Evolutionary conservation across 2,888 invertebrate genomes (phyloP).

Genomic region (Cybosia mesomella): DNA sequence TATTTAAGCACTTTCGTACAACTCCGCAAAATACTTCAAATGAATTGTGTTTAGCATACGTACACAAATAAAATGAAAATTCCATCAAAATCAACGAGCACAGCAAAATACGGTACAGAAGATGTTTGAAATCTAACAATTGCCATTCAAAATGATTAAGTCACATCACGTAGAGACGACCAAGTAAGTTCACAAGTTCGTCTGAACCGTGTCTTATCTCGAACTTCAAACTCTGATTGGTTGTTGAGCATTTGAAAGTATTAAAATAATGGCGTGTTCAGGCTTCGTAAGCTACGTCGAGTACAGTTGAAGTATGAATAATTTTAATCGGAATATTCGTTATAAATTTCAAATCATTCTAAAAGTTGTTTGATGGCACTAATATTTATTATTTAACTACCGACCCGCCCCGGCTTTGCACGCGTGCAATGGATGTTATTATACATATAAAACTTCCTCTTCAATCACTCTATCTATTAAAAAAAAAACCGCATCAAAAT

Average conservation of each 20-base stretch:
- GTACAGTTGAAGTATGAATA: background rate
- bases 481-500: no score
- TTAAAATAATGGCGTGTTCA: constrained; percentile 47
- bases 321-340: background rate
- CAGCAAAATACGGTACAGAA: constrained; percentile 33
- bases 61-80: background rate
- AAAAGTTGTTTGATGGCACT: background rate
- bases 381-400: background rate
- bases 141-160: constrained; percentile 56
- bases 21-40: background rate
- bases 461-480: no score
- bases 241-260: constrained; percentile 48
- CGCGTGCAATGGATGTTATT: no score
- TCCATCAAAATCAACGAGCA: constrained; percentile 22
- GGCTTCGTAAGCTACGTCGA: constrained; percentile 25
- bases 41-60: background rate
- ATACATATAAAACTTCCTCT: no score
- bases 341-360: background rate
- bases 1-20: background rate
- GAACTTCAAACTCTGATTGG: constrained; percentile 51
- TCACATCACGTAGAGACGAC: constrained; percentile 54
- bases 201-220: constrained; percentile 62
- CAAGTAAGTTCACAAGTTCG: constrained; percentile 54
- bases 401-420: no score
- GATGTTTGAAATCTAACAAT: constrained; percentile 50